Conservation (phyloP, 2,888 invertebrate genomes). For the Cyclophora albipunctata region DNA sequence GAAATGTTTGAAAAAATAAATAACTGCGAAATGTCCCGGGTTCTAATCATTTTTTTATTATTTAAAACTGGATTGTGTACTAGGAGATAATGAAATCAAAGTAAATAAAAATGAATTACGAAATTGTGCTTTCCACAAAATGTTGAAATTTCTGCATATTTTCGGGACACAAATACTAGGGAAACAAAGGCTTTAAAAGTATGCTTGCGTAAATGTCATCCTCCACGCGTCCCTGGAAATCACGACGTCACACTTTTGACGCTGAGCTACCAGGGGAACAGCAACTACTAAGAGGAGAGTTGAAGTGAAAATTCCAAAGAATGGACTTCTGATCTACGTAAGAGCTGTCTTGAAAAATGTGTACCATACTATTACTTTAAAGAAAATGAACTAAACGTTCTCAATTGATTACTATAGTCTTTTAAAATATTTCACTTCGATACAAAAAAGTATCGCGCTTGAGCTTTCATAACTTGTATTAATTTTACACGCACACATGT, state of each 20-base stretch:
- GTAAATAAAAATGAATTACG: slow-evolving; percentile 12
- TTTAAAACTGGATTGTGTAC: slow-evolving; percentile 6
- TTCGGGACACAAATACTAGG: slow-evolving; percentile 42
- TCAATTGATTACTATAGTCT: too few relatives aligned
- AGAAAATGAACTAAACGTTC: too few relatives aligned
- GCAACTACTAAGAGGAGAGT: slow-evolving; percentile 4
- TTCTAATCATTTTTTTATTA: background rate
- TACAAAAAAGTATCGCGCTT: too few relatives aligned
- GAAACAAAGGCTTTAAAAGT: slow-evolving; percentile 24
- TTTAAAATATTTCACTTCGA: too few relatives aligned
- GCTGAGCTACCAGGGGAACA: slow-evolving; percentile 35
- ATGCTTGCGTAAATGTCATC: slow-evolving; percentile 1
- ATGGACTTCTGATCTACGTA: too few relatives aligned
- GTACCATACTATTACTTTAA: too few relatives aligned
- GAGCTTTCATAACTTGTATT: too few relatives aligned
- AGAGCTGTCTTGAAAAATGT: too few relatives aligned
- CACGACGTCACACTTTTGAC: slow-evolving; percentile 36
- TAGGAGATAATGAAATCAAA: slow-evolving; percentile 19
- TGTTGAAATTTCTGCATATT: slow-evolving; percentile 69
- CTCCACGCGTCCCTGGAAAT: slow-evolving; percentile 4
- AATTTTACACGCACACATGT: slow-evolving; percentile 35
- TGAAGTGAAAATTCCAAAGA: too few relatives aligned
- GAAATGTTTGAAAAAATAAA: too few relatives aligned
- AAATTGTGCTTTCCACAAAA: slow-evolving; percentile 47
- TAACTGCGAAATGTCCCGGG: too few relatives aligned